Conservation (phyloP, 2,888 invertebrate species). For the Drosophila mulleri region DNA sequence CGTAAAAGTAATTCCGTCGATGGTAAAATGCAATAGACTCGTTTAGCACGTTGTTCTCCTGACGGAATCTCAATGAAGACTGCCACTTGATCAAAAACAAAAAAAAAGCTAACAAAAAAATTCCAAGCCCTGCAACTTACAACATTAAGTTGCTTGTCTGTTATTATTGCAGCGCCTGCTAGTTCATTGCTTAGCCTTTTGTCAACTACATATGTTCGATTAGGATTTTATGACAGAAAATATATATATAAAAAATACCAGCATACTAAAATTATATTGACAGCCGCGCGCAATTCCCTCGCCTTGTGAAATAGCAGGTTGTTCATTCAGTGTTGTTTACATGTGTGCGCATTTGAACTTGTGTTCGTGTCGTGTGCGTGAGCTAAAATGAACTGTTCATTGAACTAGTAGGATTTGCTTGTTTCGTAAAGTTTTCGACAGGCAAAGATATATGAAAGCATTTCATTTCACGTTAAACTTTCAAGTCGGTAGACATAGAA, state of each 20-base stretch:
- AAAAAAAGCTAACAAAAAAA: constrained; percentile 17
- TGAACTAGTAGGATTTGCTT: constrained; percentile 5
- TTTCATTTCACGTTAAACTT: not conserved
- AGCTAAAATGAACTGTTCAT: constrained; percentile 3
- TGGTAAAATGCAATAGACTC: constrained; percentile 26
- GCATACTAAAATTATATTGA: constrained; percentile 39
- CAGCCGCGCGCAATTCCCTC: constrained; percentile 48
- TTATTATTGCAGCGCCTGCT: constrained; percentile 35
- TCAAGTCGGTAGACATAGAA: too few species aligned
- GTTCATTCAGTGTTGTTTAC: constrained; percentile 1
- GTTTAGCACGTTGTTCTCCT: constrained; percentile 54
- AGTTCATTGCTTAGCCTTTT: constrained; percentile 24
- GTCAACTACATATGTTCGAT: constrained; percentile 27
- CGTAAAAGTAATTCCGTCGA: constrained; percentile 49
- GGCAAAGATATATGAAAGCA: not conserved
- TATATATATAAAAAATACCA: constrained; percentile 47
- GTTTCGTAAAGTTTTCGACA: not conserved
- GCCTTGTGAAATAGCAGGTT: constrained; percentile 37
- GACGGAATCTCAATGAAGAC: constrained; percentile 35
- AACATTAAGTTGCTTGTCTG: constrained; percentile 18
- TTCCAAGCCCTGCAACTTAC: constrained; percentile 8
- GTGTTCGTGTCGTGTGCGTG: not conserved
- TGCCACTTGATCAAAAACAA: constrained; percentile 34
- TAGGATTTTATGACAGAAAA: constrained; percentile 14
- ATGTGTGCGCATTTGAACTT: not conserved